Evolutionary conservation across 2,888 invertebrate species (phyloP), one percentile per base, ranked within the genome.

Genomic region (Agonopterix alstromeriana): DNA sequence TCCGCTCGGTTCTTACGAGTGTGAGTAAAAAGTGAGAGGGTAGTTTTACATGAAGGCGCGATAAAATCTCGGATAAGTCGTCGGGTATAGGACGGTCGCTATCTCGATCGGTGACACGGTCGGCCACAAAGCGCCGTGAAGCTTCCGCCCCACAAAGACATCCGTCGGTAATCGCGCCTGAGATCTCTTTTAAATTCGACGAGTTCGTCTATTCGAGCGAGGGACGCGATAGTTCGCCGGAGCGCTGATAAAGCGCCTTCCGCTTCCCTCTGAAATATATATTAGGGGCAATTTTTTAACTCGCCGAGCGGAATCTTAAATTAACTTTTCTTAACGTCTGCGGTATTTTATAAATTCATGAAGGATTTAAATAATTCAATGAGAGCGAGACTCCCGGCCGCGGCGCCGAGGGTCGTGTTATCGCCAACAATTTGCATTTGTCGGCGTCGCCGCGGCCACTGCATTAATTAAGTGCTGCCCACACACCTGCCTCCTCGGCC

Each of bases 21-120:
- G 1, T 27, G 27, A 27, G 27, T 27, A 27, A 27, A 27, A 27
- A 27, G 27, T 27, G 48, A 43, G 43, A 43, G 36, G 43, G 48
- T 48, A 48, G 43, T 43, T 48, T 48, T 41, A 47, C 41, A 46
- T 46, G 42, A 35, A 42, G 42, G 9, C 11, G 8, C 8, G 12
- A 12, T 27, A 27, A 43, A 35, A 10, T 8, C 27, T 9, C 10
- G n/a, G 43, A 43, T 35, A 35, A 10, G 43, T 8, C 35, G 43
- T 2, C n/a, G 10, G 43, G 7, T 11, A 10, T 7, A 11, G 46
- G 49, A 46, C 54, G 58, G 50, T 49, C 47, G 51, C 48, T 57
- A 54, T 63, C 61, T 42, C 47, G 47, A 54, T 63, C 61, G 27
- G 27, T 1, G 27, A 27, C 27, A 27, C 27, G 27, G 27, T 27